Conservation (phyloP, 1,140 invertebrate genomes). For the Papilio polyxenes region DNA sequence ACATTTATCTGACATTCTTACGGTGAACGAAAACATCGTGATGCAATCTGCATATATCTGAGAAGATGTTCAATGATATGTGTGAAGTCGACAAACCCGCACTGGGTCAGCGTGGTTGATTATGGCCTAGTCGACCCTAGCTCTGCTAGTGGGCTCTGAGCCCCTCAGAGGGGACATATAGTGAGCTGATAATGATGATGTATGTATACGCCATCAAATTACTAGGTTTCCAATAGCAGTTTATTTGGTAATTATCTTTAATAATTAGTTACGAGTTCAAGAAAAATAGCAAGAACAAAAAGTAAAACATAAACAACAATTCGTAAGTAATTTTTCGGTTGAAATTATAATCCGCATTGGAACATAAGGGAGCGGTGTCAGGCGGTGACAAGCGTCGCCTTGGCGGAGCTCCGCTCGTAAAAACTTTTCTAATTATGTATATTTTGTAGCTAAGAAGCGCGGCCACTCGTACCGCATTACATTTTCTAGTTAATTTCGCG, state of each 20-base stretch:
- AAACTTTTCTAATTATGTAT: slow-evolving; percentile 80
- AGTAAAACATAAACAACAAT: slow-evolving; percentile 63
- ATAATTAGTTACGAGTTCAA: slow-evolving; percentile 13
- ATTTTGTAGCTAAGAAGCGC: slow-evolving; percentile 77
- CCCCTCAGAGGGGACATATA: too few relatives aligned
- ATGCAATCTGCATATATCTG: too few relatives aligned
- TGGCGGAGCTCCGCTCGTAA: slow-evolving; percentile 68
- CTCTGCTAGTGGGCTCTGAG: too few relatives aligned
- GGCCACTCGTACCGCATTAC: slow-evolving; percentile 65
- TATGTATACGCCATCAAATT: neutral
- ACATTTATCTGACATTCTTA: too few relatives aligned
- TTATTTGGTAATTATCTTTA: neutral
- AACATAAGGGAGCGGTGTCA: slow-evolving; percentile 74
- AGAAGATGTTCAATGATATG: too few relatives aligned
- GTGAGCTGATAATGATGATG: too few relatives aligned
- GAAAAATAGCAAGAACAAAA: slow-evolving; percentile 40
- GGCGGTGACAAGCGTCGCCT: slow-evolving; percentile 72
- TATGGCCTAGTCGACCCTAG: too few relatives aligned
- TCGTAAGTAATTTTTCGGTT: slow-evolving; percentile 74
- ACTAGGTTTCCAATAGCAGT: neutral
- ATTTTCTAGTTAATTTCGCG: slow-evolving; percentile 72
- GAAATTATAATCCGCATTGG: slow-evolving; percentile 73
- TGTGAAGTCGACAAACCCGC: too few relatives aligned
- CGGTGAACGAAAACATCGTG: too few relatives aligned
- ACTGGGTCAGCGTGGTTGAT: too few relatives aligned